Evolutionary conservation across 2,888 invertebrate species (phyloP), one percentile per base, ranked within the genome.

Genomic region (Ochropleura leucogaster): DNA sequence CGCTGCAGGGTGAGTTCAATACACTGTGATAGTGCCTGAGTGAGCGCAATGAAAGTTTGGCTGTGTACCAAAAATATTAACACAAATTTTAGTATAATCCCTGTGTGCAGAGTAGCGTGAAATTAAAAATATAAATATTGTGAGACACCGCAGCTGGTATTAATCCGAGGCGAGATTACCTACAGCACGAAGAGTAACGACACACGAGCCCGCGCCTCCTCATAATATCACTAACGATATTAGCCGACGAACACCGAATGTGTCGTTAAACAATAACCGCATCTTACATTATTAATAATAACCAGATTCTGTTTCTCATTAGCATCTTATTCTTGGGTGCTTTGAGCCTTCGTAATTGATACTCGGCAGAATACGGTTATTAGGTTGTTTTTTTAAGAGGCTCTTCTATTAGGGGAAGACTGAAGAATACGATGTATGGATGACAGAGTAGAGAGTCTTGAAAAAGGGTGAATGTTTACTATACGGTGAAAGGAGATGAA

Each of bases 101-200:
- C 84, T 86, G 86, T 88, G 91, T 87, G 90, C 91, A 84, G 86
- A 87, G 87, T 80, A 87, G 91, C 92, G 89, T 91, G 90, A 93
- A 94, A 94, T 94, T 92, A 94, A 94, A 94, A 93, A 92, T 93
- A 92, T 93, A 92, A 93, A 93, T 92, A 92, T 92, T 90, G 89
- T 93, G 93, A 91, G 93, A 93, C 90, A 90, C 84, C 88, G 82
- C 93, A 92, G 91, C 91, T 90, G 92, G 85, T 87, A 82, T 85
- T 92, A 92, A 93, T 92, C 89, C 88, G 76, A 73, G 72, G 72
- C 78, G 88, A 89, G 89, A 89, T 90, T 90, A 90, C 85, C 77
- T 76, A 77, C 62, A 87, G 87, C 87, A 88, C 81, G 77, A 73
- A 75, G 82, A 83, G 85, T 89, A 88, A 91, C 87, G 90, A 73